A percentile compares a stretch with the other conserved stretches of the same genome.
Conservation (phyloP, 2,888 invertebrate species). For the Drosophila longiperda region DNA sequence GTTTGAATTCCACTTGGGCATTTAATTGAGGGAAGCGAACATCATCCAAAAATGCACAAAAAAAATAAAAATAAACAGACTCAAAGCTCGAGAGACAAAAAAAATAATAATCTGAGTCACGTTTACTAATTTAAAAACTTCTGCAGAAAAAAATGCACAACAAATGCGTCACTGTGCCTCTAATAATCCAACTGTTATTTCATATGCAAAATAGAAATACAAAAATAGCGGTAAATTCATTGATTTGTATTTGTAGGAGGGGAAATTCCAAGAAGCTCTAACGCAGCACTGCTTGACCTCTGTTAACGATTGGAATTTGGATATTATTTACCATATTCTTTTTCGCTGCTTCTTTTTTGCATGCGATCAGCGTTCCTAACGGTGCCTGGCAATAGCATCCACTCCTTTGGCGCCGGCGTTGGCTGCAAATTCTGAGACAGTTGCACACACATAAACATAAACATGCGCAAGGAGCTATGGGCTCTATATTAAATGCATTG, state of each 20-base stretch:
- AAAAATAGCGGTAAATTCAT: constrained; percentile 29
- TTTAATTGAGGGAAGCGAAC: constrained; percentile 50
- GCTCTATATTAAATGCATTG: constrained; percentile 20
- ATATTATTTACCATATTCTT: neutral
- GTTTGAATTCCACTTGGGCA: constrained; percentile 62
- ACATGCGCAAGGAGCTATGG: constrained; percentile 19
- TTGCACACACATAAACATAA: neutral
- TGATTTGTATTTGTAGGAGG: constrained; percentile 11
- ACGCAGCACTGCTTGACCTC: neutral
- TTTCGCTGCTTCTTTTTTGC: neutral
- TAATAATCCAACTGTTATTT: constrained; percentile 39
- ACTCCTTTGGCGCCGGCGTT: constrained; percentile 38
- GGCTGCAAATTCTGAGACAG: constrained; percentile 1
- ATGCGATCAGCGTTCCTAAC: constrained; percentile 30
- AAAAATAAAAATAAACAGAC: neutral
- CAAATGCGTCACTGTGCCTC: constrained; percentile 53
- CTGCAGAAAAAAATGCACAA: constrained; percentile 30
- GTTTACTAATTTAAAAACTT: constrained; percentile 34
- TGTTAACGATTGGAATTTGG: constrained; percentile 7
- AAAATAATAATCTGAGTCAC: constrained; percentile 37
- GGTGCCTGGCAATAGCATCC: constrained; percentile 25
- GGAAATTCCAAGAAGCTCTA: neutral
- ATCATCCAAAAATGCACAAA: constrained; percentile 19
- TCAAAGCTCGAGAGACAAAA: constrained; percentile 28
- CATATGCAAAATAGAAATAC: constrained; percentile 11